A percentile compares a stretch with the other conserved stretches of the same genome.
phyloP scores from a whole-genome alignment of 2,888 invertebrate genomes.

The Homarus gammarus region DNA sequence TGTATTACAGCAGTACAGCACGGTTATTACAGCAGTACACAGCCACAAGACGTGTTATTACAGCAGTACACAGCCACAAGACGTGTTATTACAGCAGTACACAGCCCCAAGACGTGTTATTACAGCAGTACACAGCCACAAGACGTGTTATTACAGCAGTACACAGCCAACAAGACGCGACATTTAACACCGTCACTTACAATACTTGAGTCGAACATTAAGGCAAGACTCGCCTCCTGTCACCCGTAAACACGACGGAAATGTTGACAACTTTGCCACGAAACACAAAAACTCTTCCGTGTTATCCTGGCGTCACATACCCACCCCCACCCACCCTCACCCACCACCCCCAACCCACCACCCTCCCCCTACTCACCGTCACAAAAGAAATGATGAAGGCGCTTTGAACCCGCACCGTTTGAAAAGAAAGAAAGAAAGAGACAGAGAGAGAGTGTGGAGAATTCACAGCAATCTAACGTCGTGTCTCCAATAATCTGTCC shows the following conservation, averaged over 20 bases:
- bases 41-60: too few species aligned
- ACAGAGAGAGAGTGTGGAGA: slow-evolving; percentile 21
- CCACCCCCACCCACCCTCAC: background rate
- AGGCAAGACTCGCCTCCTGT: slow-evolving; percentile 38
- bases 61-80: too few species aligned
- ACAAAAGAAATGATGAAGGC: slow-evolving; percentile 26
- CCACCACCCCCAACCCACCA: background rate
- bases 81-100: too few species aligned
- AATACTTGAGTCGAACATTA: too few species aligned
- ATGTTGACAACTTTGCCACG: background rate
- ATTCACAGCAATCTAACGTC: slow-evolving; percentile 59
- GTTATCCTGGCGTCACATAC: background rate
- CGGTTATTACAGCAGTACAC: too few species aligned
- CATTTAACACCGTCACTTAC: too few species aligned
- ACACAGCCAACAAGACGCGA: too few species aligned
- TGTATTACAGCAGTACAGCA: too few species aligned
- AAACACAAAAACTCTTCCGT: background rate
- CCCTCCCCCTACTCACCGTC: background rate
- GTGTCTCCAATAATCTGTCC: slow-evolving; percentile 67
- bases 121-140: too few species aligned
- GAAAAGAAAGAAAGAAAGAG: slow-evolving; percentile 46
- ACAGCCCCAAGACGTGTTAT: too few species aligned
- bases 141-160: too few species aligned
- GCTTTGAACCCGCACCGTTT: slow-evolving; percentile 31
- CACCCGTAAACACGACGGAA: slow-evolving; percentile 28